Percentiles rank a stretch among this genome's conserved stretches.
Evolutionary conservation across 2,113 vertebrate species (phyloP).

Genomic region (Paratilapia polleni): DNA sequence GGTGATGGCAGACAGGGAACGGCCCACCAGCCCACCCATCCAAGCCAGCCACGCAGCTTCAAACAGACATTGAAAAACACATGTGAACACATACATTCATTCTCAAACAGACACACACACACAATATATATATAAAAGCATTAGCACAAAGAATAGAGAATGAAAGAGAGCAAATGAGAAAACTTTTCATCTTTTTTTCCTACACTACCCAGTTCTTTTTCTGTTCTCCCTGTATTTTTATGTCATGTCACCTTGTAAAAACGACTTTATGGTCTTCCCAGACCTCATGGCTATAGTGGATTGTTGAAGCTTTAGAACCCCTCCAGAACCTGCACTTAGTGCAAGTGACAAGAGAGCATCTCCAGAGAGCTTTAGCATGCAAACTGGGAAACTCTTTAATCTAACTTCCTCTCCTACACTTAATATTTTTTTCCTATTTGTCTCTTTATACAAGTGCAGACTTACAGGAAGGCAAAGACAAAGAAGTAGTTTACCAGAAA

Average conservation of each 20-base stretch:
- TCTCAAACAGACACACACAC: background rate
- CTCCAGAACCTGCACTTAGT: conserved; percentile 62
- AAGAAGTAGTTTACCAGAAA: background rate
- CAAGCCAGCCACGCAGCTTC: conserved; percentile 19
- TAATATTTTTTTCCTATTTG: background rate
- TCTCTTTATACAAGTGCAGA: background rate
- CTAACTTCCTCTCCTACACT: background rate
- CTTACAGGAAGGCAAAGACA: background rate
- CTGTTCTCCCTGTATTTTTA: conserved; percentile 65
- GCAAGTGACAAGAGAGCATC: conserved; percentile 63
- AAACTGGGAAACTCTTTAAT: conserved; percentile 56
- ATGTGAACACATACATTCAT: background rate
- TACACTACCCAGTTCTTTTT: conserved; percentile 46
- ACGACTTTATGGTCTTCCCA: conserved; percentile 74
- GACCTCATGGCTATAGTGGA: conserved; percentile 57
- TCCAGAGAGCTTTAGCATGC: conserved; percentile 52
- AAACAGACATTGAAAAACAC: conserved; percentile 25
- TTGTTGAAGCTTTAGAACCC: conserved; percentile 63
- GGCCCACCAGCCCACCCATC: conserved; percentile 59
- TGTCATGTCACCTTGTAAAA: conserved; percentile 81
- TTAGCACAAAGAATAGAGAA: background rate
- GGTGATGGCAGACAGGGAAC: conserved; percentile 77
- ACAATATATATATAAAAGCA: background rate
- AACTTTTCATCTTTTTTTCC: conserved; percentile 17
- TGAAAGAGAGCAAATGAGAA: conserved; percentile 25